Evolutionary conservation across 2,797 vertebrate genomes (phyloP).

Genomic region (Cephalopachus bancanus): DNA sequence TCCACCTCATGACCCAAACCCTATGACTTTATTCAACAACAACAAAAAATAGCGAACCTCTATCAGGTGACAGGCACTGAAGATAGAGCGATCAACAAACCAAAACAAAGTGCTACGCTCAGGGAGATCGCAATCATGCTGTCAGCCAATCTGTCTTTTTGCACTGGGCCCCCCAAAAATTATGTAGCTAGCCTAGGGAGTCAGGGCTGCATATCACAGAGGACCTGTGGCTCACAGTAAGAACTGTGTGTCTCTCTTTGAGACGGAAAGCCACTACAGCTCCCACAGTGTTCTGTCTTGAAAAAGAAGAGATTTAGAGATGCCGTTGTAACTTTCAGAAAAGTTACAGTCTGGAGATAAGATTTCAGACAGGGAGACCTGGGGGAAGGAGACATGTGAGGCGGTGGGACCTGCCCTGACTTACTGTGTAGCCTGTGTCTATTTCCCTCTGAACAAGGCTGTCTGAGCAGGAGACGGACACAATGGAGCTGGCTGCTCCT

Average conservation of each 20-base stretch:
- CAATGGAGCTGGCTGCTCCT: neutral
- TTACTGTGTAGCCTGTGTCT: neutral
- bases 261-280: neutral
- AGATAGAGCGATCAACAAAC: fast-evolving
- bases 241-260: neutral
- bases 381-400: fast-evolving
- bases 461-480: neutral
- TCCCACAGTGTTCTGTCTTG: neutral
- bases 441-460: neutral
- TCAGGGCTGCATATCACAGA: neutral
- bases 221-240: neutral
- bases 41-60: neutral
- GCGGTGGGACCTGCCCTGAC: neutral
- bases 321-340: neutral
- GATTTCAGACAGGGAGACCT: neutral
- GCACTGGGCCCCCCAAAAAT: neutral
- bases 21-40: neutral
- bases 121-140: neutral
- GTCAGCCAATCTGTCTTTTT: neutral
- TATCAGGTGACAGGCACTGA: neutral
- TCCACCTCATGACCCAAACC: neutral
- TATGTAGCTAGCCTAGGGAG: neutral
- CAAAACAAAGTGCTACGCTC: neutral
- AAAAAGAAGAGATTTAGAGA: constrained; percentile 41
- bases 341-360: neutral